Evolutionary conservation across 2,113 vertebrate species (phyloP), one percentile per base, ranked within the genome.

Genomic region (Gavia stellata): DNA sequence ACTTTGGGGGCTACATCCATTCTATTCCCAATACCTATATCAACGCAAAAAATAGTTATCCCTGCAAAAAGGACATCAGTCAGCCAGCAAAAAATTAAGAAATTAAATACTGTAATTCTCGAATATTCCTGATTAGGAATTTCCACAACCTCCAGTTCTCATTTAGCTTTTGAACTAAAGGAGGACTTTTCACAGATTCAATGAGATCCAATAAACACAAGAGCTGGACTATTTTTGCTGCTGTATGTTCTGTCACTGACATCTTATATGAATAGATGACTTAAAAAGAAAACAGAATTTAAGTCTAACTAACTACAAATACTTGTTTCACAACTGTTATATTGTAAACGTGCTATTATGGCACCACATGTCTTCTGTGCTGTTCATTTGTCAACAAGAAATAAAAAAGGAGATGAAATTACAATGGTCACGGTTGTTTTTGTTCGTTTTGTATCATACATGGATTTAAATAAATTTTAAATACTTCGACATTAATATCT

Each of bases 191-290:
- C 56, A 81, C 33, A 75, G 33, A 80, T 93, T 95, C 85, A 59
- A 56, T 96, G 77, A 74, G 20, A 61, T 91, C 65, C 13, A 90
- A 96, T 74, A 97, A 98, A 98, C 97, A 97, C 96, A 98, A 98
- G 97, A 98, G 97, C 97, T 98, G 97, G 97, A 97, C 98, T 97
- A 17, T 73, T 92, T 90, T 98, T 90, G 70, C 78, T 97, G 70
- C 83, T 92, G 55, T 89, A 56, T 92, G 94, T 87, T 96, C 86
- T 96, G 94, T 96, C 73, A 91, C 67, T 97, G 86, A 83, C 42
- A 67, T 88, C 96, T 93, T 94, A 81, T 84, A 79, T 65, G 38
- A 79, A 61, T 49, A 56, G 36, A 56, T 75, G 25, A 81, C 55
- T 90, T 94, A 34, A 47, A 85, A 93, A 71, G 79, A 91, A 96